Base-by-base conservation (phyloP, 2,888 invertebrate species). In the Tigriopus californicus region DNA sequence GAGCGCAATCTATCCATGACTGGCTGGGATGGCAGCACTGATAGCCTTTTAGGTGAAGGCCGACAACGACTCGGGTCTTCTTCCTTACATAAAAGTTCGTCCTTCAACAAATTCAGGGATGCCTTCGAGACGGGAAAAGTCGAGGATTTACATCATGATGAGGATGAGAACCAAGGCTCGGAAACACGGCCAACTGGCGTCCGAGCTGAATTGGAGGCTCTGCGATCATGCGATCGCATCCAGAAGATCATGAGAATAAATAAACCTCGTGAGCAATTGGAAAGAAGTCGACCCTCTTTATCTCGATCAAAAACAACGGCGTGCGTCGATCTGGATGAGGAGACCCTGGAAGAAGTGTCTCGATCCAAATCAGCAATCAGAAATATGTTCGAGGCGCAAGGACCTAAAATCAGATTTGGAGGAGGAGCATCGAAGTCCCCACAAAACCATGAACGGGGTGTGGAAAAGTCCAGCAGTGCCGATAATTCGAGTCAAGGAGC, bases 81-180 rank as follows among this genome's bases (percentile, higher is more conserved):
- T n/a, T n/a, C n/a, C n/a, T 33, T 33, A 8, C 33, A 33, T 33
- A 12, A 33, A 18, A 56, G 56, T 15, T 42, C 56, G 6, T 56
- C 56, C 13, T 56, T 56, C 25, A 44, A 56, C 46, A 56, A 56
- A 25, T 56, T 56, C n/a, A 56, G 46, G 15, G 22, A 41, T 8
- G 20, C 56, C n/a, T 42, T 56, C 20, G 56, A 56, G 22, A 46
- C 41, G 6, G 56, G 56, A 18, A 18, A 49, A 49, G 15, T 49
- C 20, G 49, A 49, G 15, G 46, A 44, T n/a, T 49, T 22, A 11
- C 20, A 22, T 13, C 13, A 22, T 49, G 49, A 49, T 18, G 15
- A 22, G 20, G 22, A 49, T 49, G 56, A 56, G 15, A 46, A 56
- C 3, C 46, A 56, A 11, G 25, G 12, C 4, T 15, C 25, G n/a